Evolutionary conservation across 2,888 invertebrate genomes (phyloP), one percentile per base, ranked within the genome.

Genomic region (Scaptomyza polygonia): DNA sequence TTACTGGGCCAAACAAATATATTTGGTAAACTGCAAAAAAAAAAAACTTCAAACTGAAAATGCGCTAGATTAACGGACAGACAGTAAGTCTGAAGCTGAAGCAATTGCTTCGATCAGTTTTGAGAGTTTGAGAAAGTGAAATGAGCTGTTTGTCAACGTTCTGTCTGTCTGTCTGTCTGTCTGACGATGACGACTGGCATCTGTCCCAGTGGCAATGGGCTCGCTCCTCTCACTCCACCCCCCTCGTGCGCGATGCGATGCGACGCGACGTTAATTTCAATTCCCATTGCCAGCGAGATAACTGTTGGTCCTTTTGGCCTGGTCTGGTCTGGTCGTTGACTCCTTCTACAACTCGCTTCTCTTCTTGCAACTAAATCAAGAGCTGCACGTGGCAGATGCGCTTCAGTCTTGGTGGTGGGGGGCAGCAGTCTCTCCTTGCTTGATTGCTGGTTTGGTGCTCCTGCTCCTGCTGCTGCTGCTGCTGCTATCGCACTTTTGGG

Each of bases 321-420:
- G 36, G 47, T 18, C 16, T 14, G 36, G 14, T 8, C 36, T 72
- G 77, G 84, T 84, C 81, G 81, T 86, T 81, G 80, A 81, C 80
- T 80, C 59, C 56, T 53, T 47, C 8, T n/a, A 7, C 8, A 11
- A 7, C 58, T 27, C 27, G 44, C 43, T 29, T 14, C 16, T 6
- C 11, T 48, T 7, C 49, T 25, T 32, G 58, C 81, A 64, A 69
- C 81, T 77, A 86, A 81, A 86, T 86, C 85, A 81, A 80, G 74
- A 42, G 63, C 87, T 81, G 81, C 87, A 81, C 81, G 87, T 86
- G 81, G 81, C 81, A 81, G 78, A 71, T 80, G 81, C 81, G 53
- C 74, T 62, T 39, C 57, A 43, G 72, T 67, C 77, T 76, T 63
- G 47, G 43, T 1, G 8, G 42, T n/a, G n/a, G n/a, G n/a, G n/a